phyloP scores from a whole-genome alignment of 1,140 invertebrate genomes.

The Drosophila ogumai region DNA sequence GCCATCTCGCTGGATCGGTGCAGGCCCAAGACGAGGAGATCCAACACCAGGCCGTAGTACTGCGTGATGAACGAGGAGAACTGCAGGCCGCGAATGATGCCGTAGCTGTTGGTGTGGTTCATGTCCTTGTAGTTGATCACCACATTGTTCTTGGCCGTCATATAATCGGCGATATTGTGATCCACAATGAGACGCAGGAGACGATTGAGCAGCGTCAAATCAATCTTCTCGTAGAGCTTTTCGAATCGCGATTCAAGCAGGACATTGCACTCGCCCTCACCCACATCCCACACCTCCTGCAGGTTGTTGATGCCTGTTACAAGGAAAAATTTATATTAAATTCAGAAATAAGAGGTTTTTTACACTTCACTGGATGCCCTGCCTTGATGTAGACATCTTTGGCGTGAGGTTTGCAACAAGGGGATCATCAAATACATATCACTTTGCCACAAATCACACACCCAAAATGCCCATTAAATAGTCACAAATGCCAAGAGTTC shows the following conservation, averaged over 20 bases:
- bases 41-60: conserved; percentile 98
- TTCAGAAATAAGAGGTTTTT: not conserved
- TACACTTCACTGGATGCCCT: not conserved
- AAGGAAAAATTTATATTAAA: not conserved
- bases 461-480: conserved; percentile 78
- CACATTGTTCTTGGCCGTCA: conserved; percentile 99
- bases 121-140: conserved; percentile 99
- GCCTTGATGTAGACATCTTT: conserved; percentile 64
- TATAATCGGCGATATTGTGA: conserved; percentile 99
- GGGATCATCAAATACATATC: conserved; percentile 87
- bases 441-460: conserved; percentile 88
- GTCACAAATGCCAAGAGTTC: not conserved
- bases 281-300: conserved; percentile 99
- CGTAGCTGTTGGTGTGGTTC: conserved; percentile 99
- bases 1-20: conserved; percentile 99
- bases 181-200: conserved; percentile 98
- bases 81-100: conserved; percentile 98
- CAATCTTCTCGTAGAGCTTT: conserved; percentile 99
- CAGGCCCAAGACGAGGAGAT: conserved; percentile 97
- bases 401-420: conserved; percentile 89
- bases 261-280: conserved; percentile 99
- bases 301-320: conserved; percentile 95
- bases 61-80: conserved; percentile 99
- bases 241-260: conserved; percentile 99
- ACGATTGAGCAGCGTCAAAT: conserved; percentile 98